Percentiles rank a stretch among this genome's conserved stretches.
phyloP scores from a whole-genome alignment of 1,140 invertebrate genomes.

The Ceratitis capitata region DNA sequence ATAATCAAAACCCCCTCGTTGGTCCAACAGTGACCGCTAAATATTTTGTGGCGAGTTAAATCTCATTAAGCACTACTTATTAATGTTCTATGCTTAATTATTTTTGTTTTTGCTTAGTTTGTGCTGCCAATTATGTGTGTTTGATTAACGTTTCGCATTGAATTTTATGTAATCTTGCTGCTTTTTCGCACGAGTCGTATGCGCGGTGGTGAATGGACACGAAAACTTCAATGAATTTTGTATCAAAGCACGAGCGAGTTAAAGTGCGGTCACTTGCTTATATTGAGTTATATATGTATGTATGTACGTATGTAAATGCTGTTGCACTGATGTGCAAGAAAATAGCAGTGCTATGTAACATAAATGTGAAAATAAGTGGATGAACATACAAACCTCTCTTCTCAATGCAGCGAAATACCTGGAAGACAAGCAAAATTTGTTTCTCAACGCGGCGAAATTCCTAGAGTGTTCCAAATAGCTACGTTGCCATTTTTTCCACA shows the following conservation, averaged over 20 bases:
- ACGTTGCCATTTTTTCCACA: too few species aligned
- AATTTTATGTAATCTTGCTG: background rate
- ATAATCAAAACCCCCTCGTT: too few species aligned
- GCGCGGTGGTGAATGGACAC: background rate
- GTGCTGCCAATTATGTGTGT: background rate
- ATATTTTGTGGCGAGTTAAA: background rate
- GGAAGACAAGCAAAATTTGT: too few species aligned
- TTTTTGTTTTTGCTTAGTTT: background rate
- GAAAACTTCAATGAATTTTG: background rate
- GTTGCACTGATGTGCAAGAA: too few species aligned
- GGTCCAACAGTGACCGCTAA: too few species aligned
- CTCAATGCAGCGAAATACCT: too few species aligned
- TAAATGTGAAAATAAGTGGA: too few species aligned
- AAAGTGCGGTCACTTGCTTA: background rate
- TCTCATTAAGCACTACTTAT: background rate
- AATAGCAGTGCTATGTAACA: too few species aligned
- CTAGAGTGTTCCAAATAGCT: too few species aligned
- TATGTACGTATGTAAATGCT: too few species aligned
- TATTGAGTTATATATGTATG: background rate
- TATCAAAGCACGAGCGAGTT: background rate
- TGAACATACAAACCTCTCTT: too few species aligned
- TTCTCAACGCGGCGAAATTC: too few species aligned
- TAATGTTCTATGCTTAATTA: background rate
- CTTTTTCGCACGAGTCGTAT: background rate
- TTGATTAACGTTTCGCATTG: background rate